These are phyloP conservation scores for Machimus rusticus DNA, from an alignment of 2,888 invertebrate species.

Conservation along the genomic window DNA sequence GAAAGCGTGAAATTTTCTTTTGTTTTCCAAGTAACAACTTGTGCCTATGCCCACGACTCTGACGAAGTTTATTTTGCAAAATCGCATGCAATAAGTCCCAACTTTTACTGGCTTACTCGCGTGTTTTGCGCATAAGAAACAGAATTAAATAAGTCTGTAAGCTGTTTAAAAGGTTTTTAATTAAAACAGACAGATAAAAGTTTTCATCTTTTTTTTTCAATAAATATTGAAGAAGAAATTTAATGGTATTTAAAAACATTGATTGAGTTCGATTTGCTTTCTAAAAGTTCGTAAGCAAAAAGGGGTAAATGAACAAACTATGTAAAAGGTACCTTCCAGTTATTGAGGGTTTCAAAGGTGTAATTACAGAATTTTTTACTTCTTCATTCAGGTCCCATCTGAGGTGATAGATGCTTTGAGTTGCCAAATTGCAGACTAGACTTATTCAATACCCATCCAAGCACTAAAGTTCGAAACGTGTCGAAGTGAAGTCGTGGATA, in stretches of 20 bases:
- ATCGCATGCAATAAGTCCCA: not conserved
- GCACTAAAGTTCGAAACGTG: not conserved
- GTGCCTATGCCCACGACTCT: not conserved
- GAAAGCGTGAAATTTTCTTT: not conserved
- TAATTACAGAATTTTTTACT: not conserved
- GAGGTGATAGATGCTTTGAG: too few species aligned
- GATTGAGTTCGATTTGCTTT: not conserved
- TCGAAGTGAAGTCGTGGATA: not conserved
- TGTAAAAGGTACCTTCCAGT: not conserved
- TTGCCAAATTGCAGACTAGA: not conserved
- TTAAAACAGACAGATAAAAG: not conserved
- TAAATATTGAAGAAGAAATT: not conserved
- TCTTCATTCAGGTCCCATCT: not conserved
- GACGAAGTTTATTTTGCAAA: not conserved
- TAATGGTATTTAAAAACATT: not conserved
- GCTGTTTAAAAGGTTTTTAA: not conserved
- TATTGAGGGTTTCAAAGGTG: not conserved
- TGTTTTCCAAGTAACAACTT: not conserved
- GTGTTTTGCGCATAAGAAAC: not conserved
- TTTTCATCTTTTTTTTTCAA: not conserved
- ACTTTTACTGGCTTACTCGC: not conserved
- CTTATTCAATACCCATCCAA: not conserved
- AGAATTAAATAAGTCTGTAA: not conserved
- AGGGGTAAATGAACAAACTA: not conserved
- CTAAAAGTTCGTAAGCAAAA: not conserved